Base-by-base conservation (phyloP, 1,140 invertebrate genomes). In the Venustaconcha ellipsiformis region DNA sequence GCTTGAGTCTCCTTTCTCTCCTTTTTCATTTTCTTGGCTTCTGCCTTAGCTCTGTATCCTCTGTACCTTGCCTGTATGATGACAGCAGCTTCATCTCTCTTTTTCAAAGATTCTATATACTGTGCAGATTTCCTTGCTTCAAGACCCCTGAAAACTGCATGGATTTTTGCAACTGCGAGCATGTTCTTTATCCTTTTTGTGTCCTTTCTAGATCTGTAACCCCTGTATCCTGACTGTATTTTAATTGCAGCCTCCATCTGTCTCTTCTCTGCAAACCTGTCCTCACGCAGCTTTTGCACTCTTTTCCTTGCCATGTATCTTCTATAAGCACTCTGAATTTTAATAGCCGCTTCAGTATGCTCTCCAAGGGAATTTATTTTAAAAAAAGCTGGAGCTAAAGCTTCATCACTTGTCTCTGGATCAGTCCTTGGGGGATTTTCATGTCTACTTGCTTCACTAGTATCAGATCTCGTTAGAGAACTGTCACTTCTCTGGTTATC, bases 221-320 rank as follows among this genome's bases (percentile, higher is more conserved):
- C 74, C 55, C 64, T 76, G 37, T 71, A 76, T 18, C 65, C 8
- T 57, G 60, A 55, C 62, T 76, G 74, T 65, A 76, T 76, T 65
- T 66, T 76, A n/a, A 66, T 1, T 4, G 18, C 15, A 20, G 15
- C 15, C 15, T 66, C 26, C 15, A 6, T 30, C 26, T 66, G 64
- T 20, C 30, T 30, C 26, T 66, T n/a, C 26, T 37, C 37, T 37
- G 37, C 37, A 37, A 37, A 37, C 37, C 37, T 37, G 2, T 37
- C 37, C 37, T 37, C 37, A 0, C 37, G 37, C 37, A 37, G 37
- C 6, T 37, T 37, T 15, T 26, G n/a, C n/a, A 26, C 70, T 62
- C 14, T 48, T 67, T 71, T 66, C 69, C 56, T 76, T 15, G n/a
- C 63, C 57, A 20, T 48, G 26, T 48, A 67, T 48, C 56, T n/a